Percentiles rank a stretch among this genome's conserved stretches.
Conservation (phyloP, 1,140 invertebrate genomes). For the Zaprionus camerounensis region DNA sequence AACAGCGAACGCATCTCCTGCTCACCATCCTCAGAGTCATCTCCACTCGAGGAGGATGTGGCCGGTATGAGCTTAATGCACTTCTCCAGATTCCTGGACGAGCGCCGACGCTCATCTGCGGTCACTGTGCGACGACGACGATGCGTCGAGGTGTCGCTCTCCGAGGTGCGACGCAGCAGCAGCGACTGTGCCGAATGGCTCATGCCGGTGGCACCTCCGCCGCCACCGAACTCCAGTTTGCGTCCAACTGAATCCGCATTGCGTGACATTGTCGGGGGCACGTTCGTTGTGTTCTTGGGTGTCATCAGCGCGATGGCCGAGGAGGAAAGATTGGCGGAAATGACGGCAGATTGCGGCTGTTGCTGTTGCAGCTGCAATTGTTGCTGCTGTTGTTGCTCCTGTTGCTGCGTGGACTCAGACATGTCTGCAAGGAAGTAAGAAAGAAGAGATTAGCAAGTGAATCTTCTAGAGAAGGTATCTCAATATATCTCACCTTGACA, state of each 20-base stretch:
- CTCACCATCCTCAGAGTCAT: constrained; percentile 78
- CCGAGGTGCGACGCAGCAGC: constrained; percentile 77
- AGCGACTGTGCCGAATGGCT: constrained; percentile 77
- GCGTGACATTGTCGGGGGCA: constrained; percentile 6
- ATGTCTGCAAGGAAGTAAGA: constrained; percentile 48
- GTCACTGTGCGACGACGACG: constrained; percentile 73
- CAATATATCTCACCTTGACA: constrained; percentile 63
- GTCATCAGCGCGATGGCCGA: constrained; percentile 75
- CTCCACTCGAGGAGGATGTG: constrained; percentile 70
- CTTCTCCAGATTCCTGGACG: constrained; percentile 78
- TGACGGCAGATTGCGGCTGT: constrained; percentile 31
- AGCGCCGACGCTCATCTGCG: constrained; percentile 75
- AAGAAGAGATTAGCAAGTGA: background rate
- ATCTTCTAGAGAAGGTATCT: background rate
- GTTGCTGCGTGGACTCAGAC: constrained; percentile 47
- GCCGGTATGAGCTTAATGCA: constrained; percentile 75
- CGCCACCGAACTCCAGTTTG: constrained; percentile 76
- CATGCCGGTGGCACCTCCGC: constrained; percentile 50
- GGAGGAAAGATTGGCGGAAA: constrained; percentile 54
- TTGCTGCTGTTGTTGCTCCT: constrained; percentile 34
- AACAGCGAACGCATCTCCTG: constrained; percentile 80
- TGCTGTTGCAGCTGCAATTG: constrained; percentile 40
- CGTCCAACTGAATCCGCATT: constrained; percentile 66
- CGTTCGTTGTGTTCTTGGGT: constrained; percentile 52
- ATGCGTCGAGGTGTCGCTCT: constrained; percentile 79